Percentiles rank a stretch among this genome's conserved stretches.
phyloP scores from a whole-genome alignment of 1,140 invertebrate genomes.

The Batillaria attramentaria region DNA sequence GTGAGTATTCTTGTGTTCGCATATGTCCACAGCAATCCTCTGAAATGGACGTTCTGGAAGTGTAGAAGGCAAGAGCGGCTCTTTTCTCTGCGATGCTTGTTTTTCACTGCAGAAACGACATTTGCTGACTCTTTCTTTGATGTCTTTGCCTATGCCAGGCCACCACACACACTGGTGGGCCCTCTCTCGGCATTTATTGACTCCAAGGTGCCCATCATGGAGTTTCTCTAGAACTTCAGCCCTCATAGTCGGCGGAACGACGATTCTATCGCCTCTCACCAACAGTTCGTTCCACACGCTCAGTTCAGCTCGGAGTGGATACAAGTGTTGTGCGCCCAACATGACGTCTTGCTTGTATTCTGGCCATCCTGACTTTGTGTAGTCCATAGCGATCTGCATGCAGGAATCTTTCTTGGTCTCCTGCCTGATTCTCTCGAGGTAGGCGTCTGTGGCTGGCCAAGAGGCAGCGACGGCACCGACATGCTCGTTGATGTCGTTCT shows the following conservation, averaged over 20 bases:
- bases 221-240: no score
- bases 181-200: no score
- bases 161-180: no score
- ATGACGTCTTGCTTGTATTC: constrained; percentile 19
- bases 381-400: not conserved
- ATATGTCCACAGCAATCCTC: constrained; percentile 30
- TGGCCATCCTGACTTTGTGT: not conserved
- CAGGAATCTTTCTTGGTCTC: not conserved
- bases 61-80: constrained; percentile 12
- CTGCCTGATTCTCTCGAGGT: not conserved
- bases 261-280: no score
- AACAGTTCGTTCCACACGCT: no score
- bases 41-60: constrained; percentile 30
- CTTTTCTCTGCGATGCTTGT: no score
- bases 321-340: not conserved
- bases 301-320: no score
- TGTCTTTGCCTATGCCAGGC: no score
- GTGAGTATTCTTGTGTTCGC: constrained; percentile 11
- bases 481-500: constrained; percentile 74
- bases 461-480: not conserved
- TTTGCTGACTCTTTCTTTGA: no score
- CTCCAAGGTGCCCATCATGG: no score
- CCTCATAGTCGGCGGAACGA: no score
- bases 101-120: no score
- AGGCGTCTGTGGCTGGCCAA: not conserved